These are phyloP conservation scores for Helogale parvula DNA, from an alignment of 2,113 vertebrate genomes.

Conservation along the genomic window DNA sequence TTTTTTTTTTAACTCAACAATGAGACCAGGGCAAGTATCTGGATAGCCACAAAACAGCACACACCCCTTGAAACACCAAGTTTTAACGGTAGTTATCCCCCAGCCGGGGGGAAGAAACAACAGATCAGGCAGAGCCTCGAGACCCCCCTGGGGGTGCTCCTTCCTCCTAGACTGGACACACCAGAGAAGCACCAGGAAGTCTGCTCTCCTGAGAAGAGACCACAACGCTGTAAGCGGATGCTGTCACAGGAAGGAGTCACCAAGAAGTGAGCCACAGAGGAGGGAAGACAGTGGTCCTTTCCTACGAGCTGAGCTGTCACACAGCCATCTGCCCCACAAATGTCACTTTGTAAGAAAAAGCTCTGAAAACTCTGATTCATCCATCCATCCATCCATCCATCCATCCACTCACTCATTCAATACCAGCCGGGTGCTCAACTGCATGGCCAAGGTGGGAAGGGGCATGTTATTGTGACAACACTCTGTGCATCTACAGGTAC, in stretches of 20 bases:
- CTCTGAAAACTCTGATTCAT: neutral
- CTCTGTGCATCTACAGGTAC: neutral
- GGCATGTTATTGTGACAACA: neutral
- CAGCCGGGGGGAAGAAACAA: neutral
- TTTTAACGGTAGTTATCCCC: neutral
- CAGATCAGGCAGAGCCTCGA: neutral
- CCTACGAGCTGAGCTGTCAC: fast-evolving
- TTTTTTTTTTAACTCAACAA: neutral
- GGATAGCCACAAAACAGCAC: neutral
- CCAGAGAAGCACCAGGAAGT: neutral
- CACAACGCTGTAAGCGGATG: fast-evolving
- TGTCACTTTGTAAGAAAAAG: neutral
- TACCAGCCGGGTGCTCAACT: neutral
- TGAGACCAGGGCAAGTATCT: neutral
- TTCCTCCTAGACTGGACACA: neutral
- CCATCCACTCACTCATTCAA: neutral
- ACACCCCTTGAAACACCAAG: neutral
- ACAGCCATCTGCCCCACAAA: neutral
- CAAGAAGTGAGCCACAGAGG: neutral
- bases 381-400: neutral
- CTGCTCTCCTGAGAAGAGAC: neutral
- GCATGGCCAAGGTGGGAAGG: neutral
- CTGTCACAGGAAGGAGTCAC: neutral
- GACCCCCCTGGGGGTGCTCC: neutral
- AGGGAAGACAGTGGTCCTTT: neutral